Evolutionary conservation across 2,888 invertebrate genomes (phyloP), one percentile per base, ranked within the genome.

Genomic region (Caenorhabditis japonica): DNA sequence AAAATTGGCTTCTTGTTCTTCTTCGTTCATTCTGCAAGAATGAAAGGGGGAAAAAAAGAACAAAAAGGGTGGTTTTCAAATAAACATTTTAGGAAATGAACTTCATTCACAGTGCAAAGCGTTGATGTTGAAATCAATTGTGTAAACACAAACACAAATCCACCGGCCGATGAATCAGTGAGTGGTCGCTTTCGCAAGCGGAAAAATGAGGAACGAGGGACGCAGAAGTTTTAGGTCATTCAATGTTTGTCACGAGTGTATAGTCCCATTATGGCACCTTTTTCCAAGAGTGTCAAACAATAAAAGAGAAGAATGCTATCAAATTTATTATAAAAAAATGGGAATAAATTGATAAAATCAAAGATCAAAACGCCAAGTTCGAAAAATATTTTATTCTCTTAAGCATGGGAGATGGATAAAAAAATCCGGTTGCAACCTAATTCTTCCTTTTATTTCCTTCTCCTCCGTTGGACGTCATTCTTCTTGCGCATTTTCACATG

Each of bases 161-260:
- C 30, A 30, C 30, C 30, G 25, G n/a, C 10, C 17, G 30, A n/a
- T n/a, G n/a, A n/a, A n/a, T n/a, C n/a, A 53, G 30, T 21, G 4
- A 59, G 10, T 36, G 21, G 1, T 8, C n/a, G n/a, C n/a, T 13
- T 52, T 25, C 30, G 30, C 30, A n/a, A n/a, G n/a, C n/a, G 7
- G 30, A 30, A 30, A 30, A 30, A 30, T n/a, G n/a, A n/a, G 30
- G 7, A 10, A 10, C 5, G 30, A 30, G 30, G 30, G 30, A 30
- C 30, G 30, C 36, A 5, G 17, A 38, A 39, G 27, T 30, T 46
- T 85, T 84, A 90, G 13, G 10, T 3, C 19, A 19, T 23, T n/a
- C 12, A 43, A 43, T 46, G 46, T 46, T 46, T 23, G 23, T n/a
- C 5, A 46, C 19, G 10, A 43, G 1, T 43, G 43, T 43, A 10